Conservation (phyloP, 2,888 invertebrate genomes). For the Neuroscelio doddi region DNA sequence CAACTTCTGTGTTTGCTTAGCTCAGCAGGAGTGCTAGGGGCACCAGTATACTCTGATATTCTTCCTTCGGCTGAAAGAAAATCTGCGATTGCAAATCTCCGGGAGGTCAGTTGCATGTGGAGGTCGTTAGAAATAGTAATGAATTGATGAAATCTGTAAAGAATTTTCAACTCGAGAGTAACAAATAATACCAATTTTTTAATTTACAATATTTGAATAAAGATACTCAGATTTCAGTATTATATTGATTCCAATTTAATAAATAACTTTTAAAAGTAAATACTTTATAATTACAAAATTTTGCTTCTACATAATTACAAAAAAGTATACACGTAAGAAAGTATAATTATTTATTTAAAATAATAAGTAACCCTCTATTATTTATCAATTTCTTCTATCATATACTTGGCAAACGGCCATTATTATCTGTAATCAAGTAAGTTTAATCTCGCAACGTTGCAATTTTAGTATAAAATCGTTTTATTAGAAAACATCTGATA, state of each 20-base stretch:
- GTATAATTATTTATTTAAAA: too few species aligned
- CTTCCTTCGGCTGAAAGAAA: not conserved
- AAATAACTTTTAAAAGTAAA: too few species aligned
- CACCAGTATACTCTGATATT: not conserved
- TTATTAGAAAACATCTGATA: not conserved
- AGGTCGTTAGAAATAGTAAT: slow-evolving; percentile 14
- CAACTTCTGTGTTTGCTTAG: not conserved
- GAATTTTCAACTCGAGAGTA: not conserved
- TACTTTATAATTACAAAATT: too few species aligned
- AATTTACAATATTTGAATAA: too few species aligned
- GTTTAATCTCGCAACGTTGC: not conserved
- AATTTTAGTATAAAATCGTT: not conserved
- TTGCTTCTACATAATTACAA: too few species aligned
- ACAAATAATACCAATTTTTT: not conserved
- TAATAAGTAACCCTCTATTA: not conserved
- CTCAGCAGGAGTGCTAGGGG: slow-evolving; percentile 4
- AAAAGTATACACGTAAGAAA: too few species aligned
- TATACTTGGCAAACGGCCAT: not conserved
- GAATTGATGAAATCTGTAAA: slow-evolving; percentile 1
- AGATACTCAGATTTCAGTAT: too few species aligned
- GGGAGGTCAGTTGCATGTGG: slow-evolving; percentile 11
- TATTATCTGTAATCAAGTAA: not conserved
- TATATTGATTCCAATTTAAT: too few species aligned
- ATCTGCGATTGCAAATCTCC: slow-evolving; percentile 13
- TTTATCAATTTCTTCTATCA: not conserved